A percentile compares a stretch with the other conserved stretches of the same genome.
These are phyloP conservation scores for Mimas tiliae DNA, from an alignment of 2,888 invertebrate genomes.

Conservation along the genomic window DNA sequence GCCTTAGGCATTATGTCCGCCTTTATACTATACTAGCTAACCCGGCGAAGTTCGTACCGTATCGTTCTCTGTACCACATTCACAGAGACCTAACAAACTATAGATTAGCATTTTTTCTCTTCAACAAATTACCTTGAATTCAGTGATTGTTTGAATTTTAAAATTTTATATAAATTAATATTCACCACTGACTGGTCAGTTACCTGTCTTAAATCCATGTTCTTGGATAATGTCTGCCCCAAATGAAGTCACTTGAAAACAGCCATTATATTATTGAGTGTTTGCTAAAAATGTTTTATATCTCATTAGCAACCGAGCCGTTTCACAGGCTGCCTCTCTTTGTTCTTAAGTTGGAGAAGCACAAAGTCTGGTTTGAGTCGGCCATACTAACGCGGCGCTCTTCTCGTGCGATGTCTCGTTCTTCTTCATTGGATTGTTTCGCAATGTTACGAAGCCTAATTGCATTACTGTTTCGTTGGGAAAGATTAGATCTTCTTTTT, in stretches of 20 bases:
- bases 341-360: conserved; percentile 46
- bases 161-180: too few species aligned
- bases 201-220: too few species aligned
- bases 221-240: too few species aligned
- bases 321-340: conserved; percentile 48
- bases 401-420: conserved; percentile 41
- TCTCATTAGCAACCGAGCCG: conserved; percentile 45
- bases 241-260: conserved; percentile 48
- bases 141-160: too few species aligned
- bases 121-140: too few species aligned
- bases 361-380: conserved; percentile 44
- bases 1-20: too few species aligned
- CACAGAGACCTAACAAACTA: too few species aligned
- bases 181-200: too few species aligned
- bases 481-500: conserved; percentile 30
- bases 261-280: conserved; percentile 44
- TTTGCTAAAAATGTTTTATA: conserved; percentile 44
- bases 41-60: too few species aligned
- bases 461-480: conserved; percentile 47
- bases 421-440: conserved; percentile 41
- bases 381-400: conserved; percentile 47
- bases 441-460: conserved; percentile 39
- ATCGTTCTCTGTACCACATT: too few species aligned
- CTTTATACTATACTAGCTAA: too few species aligned
- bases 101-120: too few species aligned